Base-by-base conservation (phyloP, 2,797 vertebrate genomes). In the Enteromius viviparus region DNA sequence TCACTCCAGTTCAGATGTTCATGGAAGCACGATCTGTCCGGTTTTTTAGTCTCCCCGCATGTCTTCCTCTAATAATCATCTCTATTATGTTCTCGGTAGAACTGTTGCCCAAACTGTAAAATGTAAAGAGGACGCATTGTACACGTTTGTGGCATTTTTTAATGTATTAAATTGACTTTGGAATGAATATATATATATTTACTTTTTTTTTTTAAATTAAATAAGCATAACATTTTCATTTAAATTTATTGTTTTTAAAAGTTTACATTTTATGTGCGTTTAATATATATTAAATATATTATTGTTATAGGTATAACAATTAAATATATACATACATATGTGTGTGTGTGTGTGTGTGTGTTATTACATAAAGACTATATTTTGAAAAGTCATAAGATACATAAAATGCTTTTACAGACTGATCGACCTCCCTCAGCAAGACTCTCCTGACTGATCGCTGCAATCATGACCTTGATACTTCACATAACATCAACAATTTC, bases 1-100 rank as follows among this genome's bases (percentile, higher is more conserved):
- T 80, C 75, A 84, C 77, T 85, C 76, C 75, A 42, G 42, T 78
- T 84, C 84, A 79, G 85, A 81, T 82, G 79, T 84, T 77, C 32
- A 32, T n/a, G 9, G 9, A 60, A 68, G 34, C 4, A 23, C 32
- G 15, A 37, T 72, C 83, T 84, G 83, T 84, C 77, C 79, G 85
- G 85, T 85, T 76, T 72, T 37, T 78, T 62, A 66, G 55, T 10
- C 45, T 32, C 64, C 34, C 15, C 3, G 9, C 60, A 64, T 65
- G 60, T 34, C 19, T 70, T 75, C 71, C 60, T 68, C 2, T 49
- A 42, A 29, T 47, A 26, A 26, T 26, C 71, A 14, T 19, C 45
- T 53, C 77, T 79, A 26, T 68, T 42, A 21, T 55, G 65, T 21
- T 58, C 45, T 42, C 37, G 12, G 4, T 68, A 23, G 51, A 26